A percentile compares a stretch with the other conserved stretches of the same genome.
These are phyloP conservation scores for Sycophila texana DNA, from an alignment of 2,888 invertebrate species.

Conservation along the genomic window DNA sequence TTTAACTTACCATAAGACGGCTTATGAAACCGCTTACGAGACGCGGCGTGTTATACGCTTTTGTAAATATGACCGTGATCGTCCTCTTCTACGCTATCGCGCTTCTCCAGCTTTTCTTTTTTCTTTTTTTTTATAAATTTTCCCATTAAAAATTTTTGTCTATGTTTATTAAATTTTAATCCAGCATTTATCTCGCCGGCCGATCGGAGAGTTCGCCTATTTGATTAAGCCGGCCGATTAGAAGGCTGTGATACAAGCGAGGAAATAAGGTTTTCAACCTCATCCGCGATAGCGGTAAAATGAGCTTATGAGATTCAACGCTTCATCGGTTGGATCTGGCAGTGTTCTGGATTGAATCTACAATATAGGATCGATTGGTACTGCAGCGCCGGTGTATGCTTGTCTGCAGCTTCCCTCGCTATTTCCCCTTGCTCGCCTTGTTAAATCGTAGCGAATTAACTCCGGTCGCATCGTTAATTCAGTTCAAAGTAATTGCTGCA, in stretches of 20 bases:
- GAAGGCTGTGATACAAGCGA: no score
- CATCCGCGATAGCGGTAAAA: no score
- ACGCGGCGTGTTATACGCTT: background rate
- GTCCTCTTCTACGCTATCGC: background rate
- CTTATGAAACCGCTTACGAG: slow-evolving; percentile 39
- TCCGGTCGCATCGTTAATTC: slow-evolving; percentile 65
- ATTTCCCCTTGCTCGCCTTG: slow-evolving; percentile 25
- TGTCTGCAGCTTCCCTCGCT: background rate
- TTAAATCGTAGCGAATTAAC: slow-evolving; percentile 43
- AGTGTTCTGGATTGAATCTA: no score
- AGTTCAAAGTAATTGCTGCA: slow-evolving; percentile 70
- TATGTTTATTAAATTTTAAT: no score
- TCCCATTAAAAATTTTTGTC: background rate
- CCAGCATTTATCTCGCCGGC: no score
- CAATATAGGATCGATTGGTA: background rate
- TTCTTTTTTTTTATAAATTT: background rate
- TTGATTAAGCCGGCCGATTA: no score
- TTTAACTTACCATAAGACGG: slow-evolving; percentile 45
- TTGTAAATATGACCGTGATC: background rate
- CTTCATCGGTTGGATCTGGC: background rate
- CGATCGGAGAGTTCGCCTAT: no score
- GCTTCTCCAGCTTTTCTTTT: no score
- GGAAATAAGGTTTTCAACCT: no score
- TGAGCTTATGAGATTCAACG: background rate
- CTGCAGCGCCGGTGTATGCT: no score